A percentile compares a stretch with the other conserved stretches of the same genome.
phyloP scores from a whole-genome alignment of 2,888 invertebrate species.

The Petrolisthes cinctipes region DNA sequence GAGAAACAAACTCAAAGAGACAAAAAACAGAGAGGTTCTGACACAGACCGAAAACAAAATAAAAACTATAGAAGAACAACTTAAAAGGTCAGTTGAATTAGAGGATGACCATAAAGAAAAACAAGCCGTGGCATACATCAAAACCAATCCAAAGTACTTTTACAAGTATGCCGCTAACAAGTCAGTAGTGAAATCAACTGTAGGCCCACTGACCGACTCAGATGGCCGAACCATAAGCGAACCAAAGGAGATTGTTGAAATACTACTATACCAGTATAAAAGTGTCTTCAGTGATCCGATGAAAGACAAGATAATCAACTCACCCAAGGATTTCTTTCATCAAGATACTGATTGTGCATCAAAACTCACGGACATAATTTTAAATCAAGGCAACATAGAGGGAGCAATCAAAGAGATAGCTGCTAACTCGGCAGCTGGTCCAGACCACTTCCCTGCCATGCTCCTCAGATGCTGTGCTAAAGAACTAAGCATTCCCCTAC shows the following conservation, averaged over 20 bases:
- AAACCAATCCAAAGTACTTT: background rate
- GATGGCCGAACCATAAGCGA: background rate
- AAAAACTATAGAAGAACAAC: too few relatives aligned
- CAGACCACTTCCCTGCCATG: background rate
- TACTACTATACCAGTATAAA: too few relatives aligned
- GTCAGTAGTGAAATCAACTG: background rate
- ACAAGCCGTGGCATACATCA: too few relatives aligned
- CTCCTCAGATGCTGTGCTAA: too few relatives aligned
- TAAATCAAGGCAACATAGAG: background rate
- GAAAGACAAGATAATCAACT: background rate
- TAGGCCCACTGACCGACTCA: background rate
- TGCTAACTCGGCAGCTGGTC: background rate
- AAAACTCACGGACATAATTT: background rate
- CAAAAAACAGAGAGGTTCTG: too few relatives aligned
- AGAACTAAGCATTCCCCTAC: too few relatives aligned
- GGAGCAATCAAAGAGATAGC: constrained; percentile 9
- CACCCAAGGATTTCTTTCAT: background rate
- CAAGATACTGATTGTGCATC: background rate
- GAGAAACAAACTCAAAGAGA: too few relatives aligned
- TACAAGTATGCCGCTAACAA: constrained; percentile 14
- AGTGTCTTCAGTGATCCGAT: too few relatives aligned
- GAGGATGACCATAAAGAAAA: too few relatives aligned
- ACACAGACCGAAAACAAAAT: background rate
- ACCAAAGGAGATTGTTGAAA: too few relatives aligned
- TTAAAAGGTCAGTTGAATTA: too few relatives aligned